Conservation (phyloP, 1,140 invertebrate genomes). For the Drosophila novamexicana region DNA sequence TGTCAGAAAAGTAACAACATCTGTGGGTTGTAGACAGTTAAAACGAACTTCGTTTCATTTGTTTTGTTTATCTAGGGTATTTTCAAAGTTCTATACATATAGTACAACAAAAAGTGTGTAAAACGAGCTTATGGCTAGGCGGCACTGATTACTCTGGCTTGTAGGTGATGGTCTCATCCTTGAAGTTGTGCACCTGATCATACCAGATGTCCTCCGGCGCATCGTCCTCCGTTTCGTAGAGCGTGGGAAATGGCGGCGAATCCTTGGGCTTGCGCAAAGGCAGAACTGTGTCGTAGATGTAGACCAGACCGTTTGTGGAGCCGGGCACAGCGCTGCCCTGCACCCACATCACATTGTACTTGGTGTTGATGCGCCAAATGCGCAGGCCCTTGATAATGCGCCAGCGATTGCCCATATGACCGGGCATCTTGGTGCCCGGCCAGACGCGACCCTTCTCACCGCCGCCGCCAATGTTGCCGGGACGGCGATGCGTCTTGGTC, state of each 20-base stretch:
- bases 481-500: slow-evolving; percentile 97
- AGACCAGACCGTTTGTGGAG: slow-evolving; percentile 90
- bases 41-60: background rate
- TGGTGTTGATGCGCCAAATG: slow-evolving; percentile 96
- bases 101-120: slow-evolving; percentile 24
- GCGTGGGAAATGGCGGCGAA: slow-evolving; percentile 93
- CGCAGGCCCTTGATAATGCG: slow-evolving; percentile 89
- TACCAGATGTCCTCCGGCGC: slow-evolving; percentile 72
- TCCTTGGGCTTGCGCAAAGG: slow-evolving; percentile 86
- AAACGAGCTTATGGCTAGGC: too few relatives aligned
- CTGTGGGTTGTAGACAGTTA: background rate
- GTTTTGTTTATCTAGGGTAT: slow-evolving; percentile 27
- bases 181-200: slow-evolving; percentile 78
- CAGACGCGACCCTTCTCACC: slow-evolving; percentile 93
- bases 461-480: slow-evolving; percentile 95
- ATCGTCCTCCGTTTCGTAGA: slow-evolving; percentile 87
- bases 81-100: slow-evolving; percentile 25
- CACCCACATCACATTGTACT: slow-evolving; percentile 96
- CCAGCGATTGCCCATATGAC: slow-evolving; percentile 96
- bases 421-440: slow-evolving; percentile 98
- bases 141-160: slow-evolving; percentile 54
- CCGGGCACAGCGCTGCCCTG: slow-evolving; percentile 93
- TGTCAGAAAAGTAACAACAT: too few relatives aligned
- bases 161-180: slow-evolving; percentile 72
- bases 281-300: slow-evolving; percentile 92